phyloP scores from a whole-genome alignment of 2,113 vertebrate species.

The Pseudonaja textilis region DNA sequence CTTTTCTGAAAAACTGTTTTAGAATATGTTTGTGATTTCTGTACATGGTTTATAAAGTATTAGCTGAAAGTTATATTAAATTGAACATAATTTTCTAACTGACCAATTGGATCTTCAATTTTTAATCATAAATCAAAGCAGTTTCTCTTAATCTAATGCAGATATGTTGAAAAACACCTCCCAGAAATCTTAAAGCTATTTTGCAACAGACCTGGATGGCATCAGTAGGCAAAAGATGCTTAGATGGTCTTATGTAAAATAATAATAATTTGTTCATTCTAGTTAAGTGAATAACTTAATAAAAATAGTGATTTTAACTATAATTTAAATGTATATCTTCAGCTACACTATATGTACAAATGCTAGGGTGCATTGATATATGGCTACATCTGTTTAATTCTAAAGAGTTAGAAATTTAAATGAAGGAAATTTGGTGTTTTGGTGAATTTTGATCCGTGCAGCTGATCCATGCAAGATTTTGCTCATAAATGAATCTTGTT shows the following conservation, averaged over 20 bases:
- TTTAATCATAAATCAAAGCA: neutral
- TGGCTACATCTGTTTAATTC: neutral
- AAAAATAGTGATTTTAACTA: neutral
- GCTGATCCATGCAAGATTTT: neutral
- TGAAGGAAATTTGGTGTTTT: constrained; percentile 8
- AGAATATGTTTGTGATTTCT: neutral
- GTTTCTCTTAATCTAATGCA: neutral
- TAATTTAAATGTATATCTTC: neutral
- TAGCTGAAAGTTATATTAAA: neutral
- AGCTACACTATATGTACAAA: neutral
- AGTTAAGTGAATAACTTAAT: neutral
- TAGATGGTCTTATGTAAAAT: neutral
- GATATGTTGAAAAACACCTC: neutral
- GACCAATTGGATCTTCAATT: neutral
- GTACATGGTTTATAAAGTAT: neutral
- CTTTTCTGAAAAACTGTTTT: neutral
- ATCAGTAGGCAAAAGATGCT: neutral
- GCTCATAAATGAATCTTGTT: neutral
- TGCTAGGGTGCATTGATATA: neutral
- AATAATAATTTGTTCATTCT: neutral
- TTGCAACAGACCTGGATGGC: neutral
- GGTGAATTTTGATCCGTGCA: neutral
- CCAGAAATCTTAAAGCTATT: neutral
- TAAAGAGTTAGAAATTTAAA: neutral
- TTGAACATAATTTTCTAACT: neutral